phyloP scores from a whole-genome alignment of 23 tunicate genomes.

The Aplidium turbinatum region DNA sequence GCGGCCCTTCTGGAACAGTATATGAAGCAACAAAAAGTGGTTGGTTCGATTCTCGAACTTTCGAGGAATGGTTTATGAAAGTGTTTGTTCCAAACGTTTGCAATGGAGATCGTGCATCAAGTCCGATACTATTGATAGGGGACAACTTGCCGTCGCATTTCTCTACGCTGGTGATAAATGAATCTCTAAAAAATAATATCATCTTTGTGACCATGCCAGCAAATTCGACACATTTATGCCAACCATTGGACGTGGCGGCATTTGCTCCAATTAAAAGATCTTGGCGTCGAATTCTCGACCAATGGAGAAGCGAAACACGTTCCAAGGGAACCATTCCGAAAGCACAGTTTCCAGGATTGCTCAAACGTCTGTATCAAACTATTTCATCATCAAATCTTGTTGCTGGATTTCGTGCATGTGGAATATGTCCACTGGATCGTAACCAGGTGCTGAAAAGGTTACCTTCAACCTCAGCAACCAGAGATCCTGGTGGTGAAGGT shows the following conservation, averaged over 20 bases:
- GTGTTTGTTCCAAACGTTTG: not conserved
- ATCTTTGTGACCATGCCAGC: slow-evolving; percentile 21
- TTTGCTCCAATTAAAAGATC: slow-evolving; percentile 22
- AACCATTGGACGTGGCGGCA: slow-evolving; percentile 24
- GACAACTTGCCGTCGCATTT: slow-evolving; percentile 26
- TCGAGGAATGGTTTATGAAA: slow-evolving; percentile 11
- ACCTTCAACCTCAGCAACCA: not conserved
- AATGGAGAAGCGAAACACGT: slow-evolving; percentile 23
- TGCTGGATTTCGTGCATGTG: slow-evolving; percentile 22
- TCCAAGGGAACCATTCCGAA: slow-evolving; percentile 12
- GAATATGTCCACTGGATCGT: slow-evolving; percentile 15
- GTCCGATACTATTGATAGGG: slow-evolving; percentile 1
- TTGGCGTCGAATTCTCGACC: slow-evolving; percentile 9
- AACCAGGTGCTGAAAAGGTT: slow-evolving; percentile 17
- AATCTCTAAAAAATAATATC: slow-evolving; percentile 12
- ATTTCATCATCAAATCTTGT: not conserved
- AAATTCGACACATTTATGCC: slow-evolving; percentile 23
- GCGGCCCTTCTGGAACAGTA: slow-evolving; percentile 17
- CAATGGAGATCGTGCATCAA: not conserved
- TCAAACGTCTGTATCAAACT: slow-evolving; percentile 5
- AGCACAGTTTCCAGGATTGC: slow-evolving; percentile 8
- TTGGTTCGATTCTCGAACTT: slow-evolving; percentile 28
- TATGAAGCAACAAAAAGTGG: slow-evolving; percentile 21
- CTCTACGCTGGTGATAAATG: slow-evolving; percentile 12
- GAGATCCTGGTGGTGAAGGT: slow-evolving; percentile 21